phyloP scores from a whole-genome alignment of 2,888 invertebrate genomes.

The Archips crataeganus region DNA sequence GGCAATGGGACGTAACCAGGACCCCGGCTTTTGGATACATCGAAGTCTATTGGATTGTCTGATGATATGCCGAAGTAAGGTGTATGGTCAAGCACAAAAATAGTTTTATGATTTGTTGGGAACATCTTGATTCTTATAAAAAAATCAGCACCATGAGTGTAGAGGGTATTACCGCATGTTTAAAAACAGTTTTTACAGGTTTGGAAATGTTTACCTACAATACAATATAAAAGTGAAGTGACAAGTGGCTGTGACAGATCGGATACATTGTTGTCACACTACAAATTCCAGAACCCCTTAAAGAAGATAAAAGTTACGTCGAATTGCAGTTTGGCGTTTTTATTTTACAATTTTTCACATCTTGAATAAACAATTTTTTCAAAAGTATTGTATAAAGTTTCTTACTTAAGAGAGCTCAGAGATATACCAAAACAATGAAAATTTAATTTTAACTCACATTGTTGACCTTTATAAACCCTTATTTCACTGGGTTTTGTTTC shows the following conservation, averaged over 20 bases:
- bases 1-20: conserved; percentile 91
- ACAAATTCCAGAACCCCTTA: neutral
- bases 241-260: too few relatives aligned
- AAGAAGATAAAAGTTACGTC: too few relatives aligned
- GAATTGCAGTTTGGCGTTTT: too few relatives aligned
- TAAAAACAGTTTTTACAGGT: neutral
- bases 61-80: conserved; percentile 95
- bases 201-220: neutral
- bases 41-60: conserved; percentile 93
- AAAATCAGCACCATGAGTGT: neutral
- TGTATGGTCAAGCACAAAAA: conserved; percentile 97
- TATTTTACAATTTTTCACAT: too few relatives aligned
- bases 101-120: conserved; percentile 96
- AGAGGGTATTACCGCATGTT: neutral
- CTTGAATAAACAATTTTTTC: too few relatives aligned
- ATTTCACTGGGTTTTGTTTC: neutral
- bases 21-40: conserved; percentile 89
- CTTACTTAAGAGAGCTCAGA: too few relatives aligned
- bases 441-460: neutral
- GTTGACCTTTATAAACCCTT: neutral
- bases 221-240: neutral
- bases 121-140: conserved; percentile 74
- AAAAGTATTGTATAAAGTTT: too few relatives aligned
- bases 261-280: neutral
- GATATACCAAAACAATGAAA: too few relatives aligned